Conservation (phyloP, 2,888 invertebrate species). For the Hipparchia sbordonii region DNA sequence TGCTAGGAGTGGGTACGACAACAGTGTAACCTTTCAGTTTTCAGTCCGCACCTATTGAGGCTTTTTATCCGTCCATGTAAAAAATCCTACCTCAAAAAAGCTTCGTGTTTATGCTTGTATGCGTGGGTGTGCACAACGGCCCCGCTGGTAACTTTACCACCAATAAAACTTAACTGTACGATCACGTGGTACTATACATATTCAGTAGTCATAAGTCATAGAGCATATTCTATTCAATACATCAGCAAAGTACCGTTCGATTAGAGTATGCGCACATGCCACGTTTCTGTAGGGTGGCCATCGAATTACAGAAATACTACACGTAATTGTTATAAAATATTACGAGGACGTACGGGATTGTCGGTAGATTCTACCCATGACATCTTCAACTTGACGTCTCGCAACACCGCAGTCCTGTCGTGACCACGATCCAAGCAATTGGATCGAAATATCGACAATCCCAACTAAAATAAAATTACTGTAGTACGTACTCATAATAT, state of each 20-base stretch:
- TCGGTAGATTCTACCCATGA: too few relatives aligned
- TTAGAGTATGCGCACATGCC: slow-evolving; percentile 27
- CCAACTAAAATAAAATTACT: too few relatives aligned
- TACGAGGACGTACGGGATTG: too few relatives aligned
- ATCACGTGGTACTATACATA: slow-evolving; percentile 1
- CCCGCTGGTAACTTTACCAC: not conserved
- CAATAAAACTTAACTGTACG: slow-evolving; percentile 22
- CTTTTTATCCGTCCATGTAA: too few relatives aligned
- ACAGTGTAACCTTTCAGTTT: too few relatives aligned
- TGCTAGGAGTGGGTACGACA: too few relatives aligned
- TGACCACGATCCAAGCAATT: too few relatives aligned
- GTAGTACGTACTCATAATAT: too few relatives aligned
- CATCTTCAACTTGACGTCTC: too few relatives aligned
- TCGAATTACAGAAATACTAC: not conserved
- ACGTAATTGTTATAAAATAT: not conserved
- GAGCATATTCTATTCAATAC: slow-evolving; percentile 26
- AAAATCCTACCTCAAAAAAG: not conserved
- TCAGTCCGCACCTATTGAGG: too few relatives aligned
- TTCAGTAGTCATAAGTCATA: slow-evolving; percentile 24
- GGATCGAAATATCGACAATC: too few relatives aligned
- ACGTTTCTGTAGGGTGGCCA: slow-evolving; percentile 12
- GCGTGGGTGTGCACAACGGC: slow-evolving; percentile 4
- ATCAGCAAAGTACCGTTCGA: slow-evolving; percentile 24
- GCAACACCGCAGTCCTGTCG: too few relatives aligned
- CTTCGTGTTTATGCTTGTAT: slow-evolving; percentile 13